Percentiles rank a stretch among this genome's conserved stretches.
Conservation (phyloP, 2,888 invertebrate species). For the Gasteruption jaculator region DNA sequence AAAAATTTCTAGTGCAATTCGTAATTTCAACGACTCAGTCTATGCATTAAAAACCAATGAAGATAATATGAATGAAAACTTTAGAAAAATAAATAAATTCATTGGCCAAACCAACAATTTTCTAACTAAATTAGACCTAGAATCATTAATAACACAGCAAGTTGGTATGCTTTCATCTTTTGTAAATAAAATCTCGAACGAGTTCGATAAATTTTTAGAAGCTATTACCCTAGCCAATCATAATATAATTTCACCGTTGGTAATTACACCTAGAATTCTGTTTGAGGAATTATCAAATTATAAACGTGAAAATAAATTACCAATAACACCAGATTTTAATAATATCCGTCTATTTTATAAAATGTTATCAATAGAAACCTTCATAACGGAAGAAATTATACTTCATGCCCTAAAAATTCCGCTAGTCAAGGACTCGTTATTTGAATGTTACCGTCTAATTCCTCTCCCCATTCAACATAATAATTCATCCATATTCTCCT, state of each 20-base stretch:
- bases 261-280: not conserved
- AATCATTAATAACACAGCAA: slow-evolving; percentile 13
- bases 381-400: not conserved
- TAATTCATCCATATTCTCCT: not conserved
- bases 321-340: slow-evolving; percentile 5
- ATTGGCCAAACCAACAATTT: slow-evolving; percentile 5
- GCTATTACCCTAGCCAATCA: slow-evolving; percentile 1
- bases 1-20: not conserved
- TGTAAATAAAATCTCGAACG: slow-evolving; percentile 13
- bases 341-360: slow-evolving; percentile 13
- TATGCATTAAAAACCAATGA: slow-evolving; percentile 4
- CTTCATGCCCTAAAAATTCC: not conserved
- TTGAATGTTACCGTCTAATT: not conserved
- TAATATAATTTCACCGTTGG: not conserved
- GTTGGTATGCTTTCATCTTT: slow-evolving; percentile 8
- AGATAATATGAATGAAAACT: slow-evolving; percentile 13
- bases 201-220: slow-evolving; percentile 19
- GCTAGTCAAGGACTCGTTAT: not conserved
- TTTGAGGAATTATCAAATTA: not conserved
- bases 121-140: slow-evolving; percentile 11
- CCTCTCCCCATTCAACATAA: not conserved
- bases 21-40: not conserved
- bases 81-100: slow-evolving; percentile 17
- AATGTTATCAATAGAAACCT: not conserved
- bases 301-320: slow-evolving; percentile 7